Percentiles rank a stretch among this genome's conserved stretches.
These are phyloP conservation scores for Pomatostomus ruficeps DNA, from an alignment of 2,113 vertebrate genomes.

Conservation along the genomic window DNA sequence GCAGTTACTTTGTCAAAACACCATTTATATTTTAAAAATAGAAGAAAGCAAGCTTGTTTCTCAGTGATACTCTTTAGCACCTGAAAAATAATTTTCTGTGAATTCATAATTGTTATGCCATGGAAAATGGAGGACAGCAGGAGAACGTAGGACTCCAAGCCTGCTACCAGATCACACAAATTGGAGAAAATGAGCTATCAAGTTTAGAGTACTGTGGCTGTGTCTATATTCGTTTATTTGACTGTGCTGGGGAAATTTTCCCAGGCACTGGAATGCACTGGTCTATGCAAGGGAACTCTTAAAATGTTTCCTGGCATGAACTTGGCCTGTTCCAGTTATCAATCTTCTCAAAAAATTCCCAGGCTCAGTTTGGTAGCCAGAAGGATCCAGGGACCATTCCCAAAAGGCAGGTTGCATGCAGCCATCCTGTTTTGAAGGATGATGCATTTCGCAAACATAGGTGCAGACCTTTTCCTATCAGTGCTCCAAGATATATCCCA, in stretches of 20 bases:
- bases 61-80: not conserved
- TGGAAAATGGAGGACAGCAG: not conserved
- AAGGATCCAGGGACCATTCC: not conserved
- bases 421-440: not conserved
- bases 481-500: not conserved
- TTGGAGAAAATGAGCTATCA: not conserved
- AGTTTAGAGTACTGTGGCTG: not conserved
- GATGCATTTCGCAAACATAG: not conserved
- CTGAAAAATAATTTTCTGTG: not conserved
- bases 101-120: not conserved
- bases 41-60: not conserved
- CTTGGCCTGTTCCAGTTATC: not conserved
- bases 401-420: not conserved
- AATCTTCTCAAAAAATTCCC: constrained; percentile 1
- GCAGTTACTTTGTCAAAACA: not conserved
- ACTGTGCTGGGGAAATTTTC: constrained; percentile 34
- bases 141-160: not conserved
- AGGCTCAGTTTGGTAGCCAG: not conserved
- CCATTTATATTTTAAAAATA: not conserved
- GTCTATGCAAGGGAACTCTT: not conserved
- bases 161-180: not conserved
- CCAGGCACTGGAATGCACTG: constrained; percentile 40
- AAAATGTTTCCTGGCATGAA: constrained; percentile 47
- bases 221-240: not conserved
- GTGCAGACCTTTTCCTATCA: not conserved